These are phyloP conservation scores for Acanthacorydalis orientalis DNA, from an alignment of 2,888 invertebrate species.

Conservation along the genomic window DNA sequence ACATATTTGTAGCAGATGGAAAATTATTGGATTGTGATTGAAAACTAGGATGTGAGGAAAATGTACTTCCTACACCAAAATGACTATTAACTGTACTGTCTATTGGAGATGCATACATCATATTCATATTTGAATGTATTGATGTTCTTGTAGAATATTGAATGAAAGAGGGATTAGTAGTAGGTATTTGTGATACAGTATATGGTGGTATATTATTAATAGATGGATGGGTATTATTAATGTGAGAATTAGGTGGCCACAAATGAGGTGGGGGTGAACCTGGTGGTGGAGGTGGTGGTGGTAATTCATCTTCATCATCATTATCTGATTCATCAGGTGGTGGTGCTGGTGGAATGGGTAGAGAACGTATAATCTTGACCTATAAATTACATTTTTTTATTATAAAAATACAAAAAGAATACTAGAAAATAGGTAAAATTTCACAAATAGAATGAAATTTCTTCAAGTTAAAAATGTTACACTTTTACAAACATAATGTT, in stretches of 20 bases:
- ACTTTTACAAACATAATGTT: not conserved
- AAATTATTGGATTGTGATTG: too few relatives aligned
- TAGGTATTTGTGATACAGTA: too few relatives aligned
- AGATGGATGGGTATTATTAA: too few relatives aligned
- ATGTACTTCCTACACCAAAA: too few relatives aligned
- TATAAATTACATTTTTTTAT: constrained; percentile 12
- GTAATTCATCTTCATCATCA: constrained; percentile 32
- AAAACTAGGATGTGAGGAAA: too few relatives aligned
- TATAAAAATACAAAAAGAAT: not conserved
- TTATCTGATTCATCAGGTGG: constrained; percentile 28
- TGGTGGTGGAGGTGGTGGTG: constrained; percentile 41
- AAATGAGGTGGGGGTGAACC: constrained; percentile 39
- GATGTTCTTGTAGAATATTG: too few relatives aligned
- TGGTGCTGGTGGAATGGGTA: constrained; percentile 17
- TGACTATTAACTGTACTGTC: too few relatives aligned
- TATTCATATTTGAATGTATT: too few relatives aligned
- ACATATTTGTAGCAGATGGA: too few relatives aligned
- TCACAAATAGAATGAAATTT: not conserved
- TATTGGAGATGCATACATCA: too few relatives aligned
- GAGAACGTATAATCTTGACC: constrained; percentile 28
- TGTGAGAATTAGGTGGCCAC: constrained; percentile 21
- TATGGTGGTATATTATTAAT: too few relatives aligned
- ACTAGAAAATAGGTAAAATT: not conserved
- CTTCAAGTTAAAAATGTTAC: constrained; percentile 7
- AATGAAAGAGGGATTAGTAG: too few relatives aligned